A percentile compares a stretch with the other conserved stretches of the same genome.
Conservation (phyloP, 1,140 invertebrate species). For the Drosophila burlai region DNA sequence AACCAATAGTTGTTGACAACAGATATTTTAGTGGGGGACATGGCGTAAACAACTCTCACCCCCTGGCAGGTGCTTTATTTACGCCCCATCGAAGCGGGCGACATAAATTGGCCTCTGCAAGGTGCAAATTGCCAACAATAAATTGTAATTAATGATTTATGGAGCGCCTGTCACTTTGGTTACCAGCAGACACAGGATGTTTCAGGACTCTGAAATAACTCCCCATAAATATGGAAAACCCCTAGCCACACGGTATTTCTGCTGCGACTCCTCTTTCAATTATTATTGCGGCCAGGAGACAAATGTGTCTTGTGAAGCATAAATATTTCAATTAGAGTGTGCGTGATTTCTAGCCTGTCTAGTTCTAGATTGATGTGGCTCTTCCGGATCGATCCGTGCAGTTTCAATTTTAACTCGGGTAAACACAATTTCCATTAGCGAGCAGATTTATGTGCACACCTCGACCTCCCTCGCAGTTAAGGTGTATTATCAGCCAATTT, state of each 20-base stretch:
- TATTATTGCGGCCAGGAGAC: conserved; percentile 16
- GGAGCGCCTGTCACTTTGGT: conserved; percentile 18
- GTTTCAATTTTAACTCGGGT: conserved; percentile 17
- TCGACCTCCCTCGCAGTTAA: conserved; percentile 33
- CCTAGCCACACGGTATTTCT: conserved; percentile 12
- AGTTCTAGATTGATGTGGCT: conserved; percentile 46
- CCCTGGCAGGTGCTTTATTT: conserved; percentile 26
- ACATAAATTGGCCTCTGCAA: conserved; percentile 74
- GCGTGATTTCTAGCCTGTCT: conserved; percentile 56
- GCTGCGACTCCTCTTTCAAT: conserved; percentile 4
- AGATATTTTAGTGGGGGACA: conserved; percentile 34
- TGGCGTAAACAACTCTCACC: conserved; percentile 60
- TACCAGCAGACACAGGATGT: conserved; percentile 2
- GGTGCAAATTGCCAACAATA: conserved; percentile 81
- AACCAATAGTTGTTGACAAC: conserved; percentile 66
- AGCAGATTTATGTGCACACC: conserved; percentile 33
- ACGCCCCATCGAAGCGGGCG: conserved; percentile 49
- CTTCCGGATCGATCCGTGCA: not conserved
- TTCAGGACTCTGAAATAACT: not conserved
- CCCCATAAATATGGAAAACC: conserved; percentile 3
- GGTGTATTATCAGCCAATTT: conserved; percentile 71
- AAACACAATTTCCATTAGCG: conserved; percentile 36
- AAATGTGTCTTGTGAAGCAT: conserved; percentile 46
- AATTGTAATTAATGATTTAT: conserved; percentile 82
- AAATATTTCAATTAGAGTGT: conserved; percentile 71